Evolutionary conservation across 2,113 vertebrate genomes (phyloP), one percentile per base, ranked within the genome.

Genomic region (Leptodactylus fuscus): DNA sequence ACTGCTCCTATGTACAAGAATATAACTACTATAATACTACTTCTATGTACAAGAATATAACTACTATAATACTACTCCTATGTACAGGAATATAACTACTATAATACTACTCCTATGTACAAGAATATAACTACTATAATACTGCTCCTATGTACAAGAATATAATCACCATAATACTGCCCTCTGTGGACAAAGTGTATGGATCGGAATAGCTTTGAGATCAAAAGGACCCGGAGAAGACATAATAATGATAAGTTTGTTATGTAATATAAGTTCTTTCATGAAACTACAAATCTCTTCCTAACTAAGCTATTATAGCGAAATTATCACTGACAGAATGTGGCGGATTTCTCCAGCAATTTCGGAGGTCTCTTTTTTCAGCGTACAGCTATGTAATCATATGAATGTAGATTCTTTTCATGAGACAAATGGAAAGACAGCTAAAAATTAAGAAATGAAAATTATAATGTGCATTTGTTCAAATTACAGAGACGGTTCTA

Each of bases 391-490:
- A 78, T 70, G 75, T 85, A 85, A 86, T 86, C 84, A 86, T 86
- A 80, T 67, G 73, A 77, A 86, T 38, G 84, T 29, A 60, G 77
- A 81, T 73, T 70, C 84, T 81, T 86, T 86, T 86, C 84, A 86
- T 3, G 22, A 86, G 62, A 85, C 75, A 85, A 85, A 85, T 71
- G 62, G 83, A 85, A 79, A 86, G 67, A 48, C 84, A 48, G 77
- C 84, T 86, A 86, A 81, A 86, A 80, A 86, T 81, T 29, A 81
- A 86, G 84, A 86, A 86, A 86, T 71, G 84, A 73, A 86, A 86
- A 86, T 86, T 81, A 86, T 81, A 85, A 85, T 78, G 83, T 85
- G 27, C 75, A 85, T 80, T 85, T 55, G 44, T 69, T 85, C n/a
- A 79, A 81, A 86, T 86, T 86, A 81, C 67, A 81, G 84, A 81